Base-by-base conservation (phyloP, 2,888 invertebrate species). In the Dyspetes luteomarginatus region DNA sequence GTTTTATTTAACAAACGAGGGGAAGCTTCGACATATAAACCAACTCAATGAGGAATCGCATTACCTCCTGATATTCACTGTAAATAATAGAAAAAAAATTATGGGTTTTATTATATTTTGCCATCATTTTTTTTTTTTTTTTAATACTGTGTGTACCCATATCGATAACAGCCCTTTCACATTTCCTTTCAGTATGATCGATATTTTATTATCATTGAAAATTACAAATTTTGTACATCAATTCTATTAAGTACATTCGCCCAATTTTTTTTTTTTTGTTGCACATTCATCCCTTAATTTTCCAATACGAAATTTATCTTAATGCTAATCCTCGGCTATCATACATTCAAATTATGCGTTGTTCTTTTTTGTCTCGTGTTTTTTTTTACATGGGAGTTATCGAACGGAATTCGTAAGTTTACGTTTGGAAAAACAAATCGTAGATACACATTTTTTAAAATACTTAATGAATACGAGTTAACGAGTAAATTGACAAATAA, bases 171-270 rank as follows among this genome's bases (percentile, higher is more conserved):
- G 22, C 55, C 17, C 12, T n/a, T 22, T 12, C 1, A 19, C 5
- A 67, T 17, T 67, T 30, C n/a, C 0, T 17, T 60, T 78, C 60
- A 78, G 67, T 72, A 72, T 67, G 50, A 72, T 67, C 60, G 72
- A 52, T 22, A 68, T 65, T 78, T 78, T 78, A 78, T 78, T 78
- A 26, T 68, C 45, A 19, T 78, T 73, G 52, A 56, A 73, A 64
- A 73, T 52, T 71, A 74, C 69, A 79, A 65, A 74, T 75, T 79
- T 71, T 74, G 64, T 74, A 69, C 65, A 79, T 19, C 36, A 30
- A 62, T 62, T 50, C 36, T 60, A n/a, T 72, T 48, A 73, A 73
- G 62, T 73, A 78, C 72, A 45, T 67, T 52, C 52, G 67, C 65
- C 50, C 65, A 72, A 58, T 65, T 45, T 71, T 41, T 12, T 56